Evolutionary conservation across 64 coral and sea anemone genomes (phyloP), one percentile per base, ranked within the genome.

Genomic region (Porites lutea): DNA sequence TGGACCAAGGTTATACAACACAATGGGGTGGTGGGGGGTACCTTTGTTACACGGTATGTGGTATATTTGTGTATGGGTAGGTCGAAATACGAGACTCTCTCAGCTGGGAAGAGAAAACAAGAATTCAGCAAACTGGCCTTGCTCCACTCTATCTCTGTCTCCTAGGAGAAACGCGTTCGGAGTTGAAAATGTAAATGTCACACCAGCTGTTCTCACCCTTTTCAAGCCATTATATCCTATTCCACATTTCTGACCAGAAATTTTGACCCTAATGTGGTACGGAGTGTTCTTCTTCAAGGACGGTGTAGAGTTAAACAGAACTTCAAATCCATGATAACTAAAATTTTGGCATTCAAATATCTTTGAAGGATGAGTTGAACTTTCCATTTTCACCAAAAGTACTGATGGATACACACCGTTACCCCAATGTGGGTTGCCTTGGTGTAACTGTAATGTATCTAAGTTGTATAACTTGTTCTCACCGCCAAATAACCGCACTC

Each of bases 401-500:
- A 37, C 27, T 37, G 27, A 37, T 37, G 27, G 27, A 37, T 37
- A n/a, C n/a, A n/a, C n/a, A n/a, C n/a, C n/a, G n/a, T n/a, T n/a
- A n/a, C n/a, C n/a, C n/a, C n/a, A n/a, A n/a, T 37, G 0, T 37
- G 27, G 27, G 27, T 37, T 37, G 27, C 27, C 27, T 0, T 37
- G 27, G 27, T 37, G 1, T 37, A 37, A 37, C 27, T 37, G 27
- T 37, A 37, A 37, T 37, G 27, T 37, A 37, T 37, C 27, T 37
- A 37, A 37, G 1, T 1, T 37, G 53, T 55, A 55, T 0, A 7
- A 7, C 0, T 55, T 13, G 46, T 76, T 79, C 13, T 53, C 85
- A 27, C 79, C 11, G 21, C 75, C 83, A 19, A 92, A 92, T 23
- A 92, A 81, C 4, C 89, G 63, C 5, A 92, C 74, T 5, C 89